Evolutionary conservation across 1,140 invertebrate genomes (phyloP), one percentile per base, ranked within the genome.

Genomic region (Sitophilus oryzae): DNA sequence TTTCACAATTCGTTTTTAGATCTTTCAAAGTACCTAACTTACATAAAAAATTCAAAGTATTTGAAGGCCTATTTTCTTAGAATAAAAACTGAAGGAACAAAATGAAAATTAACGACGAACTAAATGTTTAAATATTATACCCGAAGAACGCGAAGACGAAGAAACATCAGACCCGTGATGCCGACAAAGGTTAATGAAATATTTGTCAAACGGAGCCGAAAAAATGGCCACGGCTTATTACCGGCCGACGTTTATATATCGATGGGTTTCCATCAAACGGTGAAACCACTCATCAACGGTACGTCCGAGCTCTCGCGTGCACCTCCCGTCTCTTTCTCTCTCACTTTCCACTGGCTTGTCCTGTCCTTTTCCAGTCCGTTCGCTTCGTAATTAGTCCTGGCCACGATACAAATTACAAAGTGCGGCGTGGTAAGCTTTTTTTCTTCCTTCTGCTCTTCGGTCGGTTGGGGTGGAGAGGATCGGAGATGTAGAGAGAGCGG

Each of bases 361-460:
- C n/a, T n/a, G n/a, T n/a, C n/a, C n/a, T 55, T 65, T 63, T 64
- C 48, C 61, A 57, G 62, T 65, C 60, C 55, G 41, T 38, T 21
- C 25, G 60, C 50, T 47, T 64, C 67, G 68, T 70, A 68, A 70
- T 70, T 70, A 70, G 56, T 62, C 66, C 61, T 45, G 42, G 55
- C 60, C 64, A 63, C 65, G 68, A 68, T 70, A 70, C 66, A 70
- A 70, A 70, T 70, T 70, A 70, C 68, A 68, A 68, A 68, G 66
- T 66, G 62, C 63, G 59, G 65, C 61, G 64, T 64, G 65, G 59
- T 61, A 66, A 11, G 66, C 52, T 68, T 68, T 68, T 66, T 66
- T 64, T 57, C 63, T 60, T 38, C 58, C 48, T 46, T 42, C 51
- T 25, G 53, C 46, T 52, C 50, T 36, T 50, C 50, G 42, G 22